Evolutionary conservation across 1,140 invertebrate genomes (phyloP).

Genomic region (Trachelipus rathkii): DNA sequence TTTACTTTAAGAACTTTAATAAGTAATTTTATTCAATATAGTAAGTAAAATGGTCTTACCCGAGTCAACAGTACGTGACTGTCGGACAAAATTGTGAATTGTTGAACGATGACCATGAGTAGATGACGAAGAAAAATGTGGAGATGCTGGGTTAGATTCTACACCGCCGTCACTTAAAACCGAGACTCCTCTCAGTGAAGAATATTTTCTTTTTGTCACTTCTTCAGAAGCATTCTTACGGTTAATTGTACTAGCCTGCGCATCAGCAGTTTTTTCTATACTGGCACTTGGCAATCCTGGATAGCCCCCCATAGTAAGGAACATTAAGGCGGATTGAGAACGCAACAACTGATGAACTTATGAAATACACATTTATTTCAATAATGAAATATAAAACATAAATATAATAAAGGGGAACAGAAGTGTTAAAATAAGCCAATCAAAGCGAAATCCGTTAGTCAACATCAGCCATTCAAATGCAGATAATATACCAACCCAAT

Average conservation of each 20-base stretch:
- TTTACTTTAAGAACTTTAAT: not conserved
- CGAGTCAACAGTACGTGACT: not conserved
- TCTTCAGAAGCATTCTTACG: not conserved
- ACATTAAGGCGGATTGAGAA: conserved; percentile 43
- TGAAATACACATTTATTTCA: not conserved
- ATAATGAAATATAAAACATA: not conserved
- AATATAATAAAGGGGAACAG: too few species aligned
- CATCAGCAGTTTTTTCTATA: not conserved
- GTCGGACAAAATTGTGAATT: not conserved
- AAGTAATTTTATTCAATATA: not conserved
- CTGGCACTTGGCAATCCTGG: conserved; percentile 32
- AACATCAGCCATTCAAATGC: not conserved
- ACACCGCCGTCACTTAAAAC: not conserved
- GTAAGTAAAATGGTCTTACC: not conserved
- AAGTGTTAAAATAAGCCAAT: too few species aligned
- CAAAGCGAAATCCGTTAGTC: too few species aligned
- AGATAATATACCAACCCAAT: not conserved
- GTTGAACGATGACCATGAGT: not conserved
- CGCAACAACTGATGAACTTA: conserved; percentile 40
- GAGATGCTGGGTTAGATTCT: not conserved
- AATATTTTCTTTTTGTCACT: not conserved
- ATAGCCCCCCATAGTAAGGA: conserved; percentile 42
- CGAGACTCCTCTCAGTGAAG: not conserved
- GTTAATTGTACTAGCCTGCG: not conserved
- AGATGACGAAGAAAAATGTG: not conserved